Percentiles rank a stretch among this genome's conserved stretches.
Evolutionary conservation across 2,797 vertebrate genomes (phyloP).

Genomic region (Typhlichthys eigenmanni): DNA sequence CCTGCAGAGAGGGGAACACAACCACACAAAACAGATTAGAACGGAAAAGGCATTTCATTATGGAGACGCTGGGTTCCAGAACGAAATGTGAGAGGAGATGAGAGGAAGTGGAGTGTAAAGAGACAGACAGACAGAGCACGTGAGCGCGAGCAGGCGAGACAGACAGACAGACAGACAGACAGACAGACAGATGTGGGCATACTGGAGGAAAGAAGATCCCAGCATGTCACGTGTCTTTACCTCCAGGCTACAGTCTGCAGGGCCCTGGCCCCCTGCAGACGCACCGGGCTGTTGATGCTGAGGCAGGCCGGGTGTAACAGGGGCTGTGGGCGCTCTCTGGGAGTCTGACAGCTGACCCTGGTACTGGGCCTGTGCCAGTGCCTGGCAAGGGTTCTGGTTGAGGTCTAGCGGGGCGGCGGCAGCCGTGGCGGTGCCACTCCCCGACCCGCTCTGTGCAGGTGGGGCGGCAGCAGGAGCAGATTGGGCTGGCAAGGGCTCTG

Average conservation of each 20-base stretch:
- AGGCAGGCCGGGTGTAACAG: conserved; percentile 55
- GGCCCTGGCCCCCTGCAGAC: conserved; percentile 48
- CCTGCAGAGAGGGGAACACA: conserved; percentile 58
- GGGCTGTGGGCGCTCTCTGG: conserved; percentile 50
- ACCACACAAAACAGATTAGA: conserved; percentile 10
- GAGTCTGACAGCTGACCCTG: conserved; percentile 52
- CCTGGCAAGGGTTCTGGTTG: conserved; percentile 53
- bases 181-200: not conserved
- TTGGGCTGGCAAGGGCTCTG: conserved; percentile 22
- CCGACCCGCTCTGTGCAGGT: conserved; percentile 44
- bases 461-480: conserved; percentile 47
- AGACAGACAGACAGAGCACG: not conserved
- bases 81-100: conserved; percentile 1
- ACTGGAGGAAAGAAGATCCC: conserved; percentile 7
- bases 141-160: conserved; percentile 8
- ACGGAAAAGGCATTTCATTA: not conserved
- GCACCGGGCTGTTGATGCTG: conserved; percentile 59
- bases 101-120: not conserved
- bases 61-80: not conserved
- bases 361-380: conserved; percentile 43
- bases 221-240: conserved; percentile 40
- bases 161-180: not conserved
- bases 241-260: conserved; percentile 57
- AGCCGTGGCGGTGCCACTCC: conserved; percentile 26
- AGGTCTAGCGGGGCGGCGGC: conserved; percentile 57